A percentile compares a stretch with the other conserved stretches of the same genome.
Evolutionary conservation across 2,888 invertebrate genomes (phyloP).

Genomic region (Melangyna quadrimaculata): DNA sequence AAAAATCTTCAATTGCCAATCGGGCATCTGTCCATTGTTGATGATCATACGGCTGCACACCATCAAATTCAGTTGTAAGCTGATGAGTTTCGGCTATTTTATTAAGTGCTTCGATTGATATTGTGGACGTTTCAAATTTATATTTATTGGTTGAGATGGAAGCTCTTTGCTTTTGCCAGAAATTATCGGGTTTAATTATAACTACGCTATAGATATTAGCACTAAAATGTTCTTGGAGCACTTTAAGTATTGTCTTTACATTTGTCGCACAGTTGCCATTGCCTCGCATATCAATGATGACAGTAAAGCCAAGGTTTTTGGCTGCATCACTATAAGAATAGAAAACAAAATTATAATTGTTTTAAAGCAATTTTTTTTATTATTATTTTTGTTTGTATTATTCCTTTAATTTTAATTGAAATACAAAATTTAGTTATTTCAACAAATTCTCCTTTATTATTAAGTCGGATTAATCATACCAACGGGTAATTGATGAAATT

Average conservation of each 20-base stretch:
- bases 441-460: no score
- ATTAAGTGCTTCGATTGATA: constrained; percentile 95
- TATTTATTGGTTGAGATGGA: constrained; percentile 98
- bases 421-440: background rate
- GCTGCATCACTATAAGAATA: constrained; percentile 78
- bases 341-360: background rate
- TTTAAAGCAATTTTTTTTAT: background rate
- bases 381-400: no score
- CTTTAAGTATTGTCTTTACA: constrained; percentile 98
- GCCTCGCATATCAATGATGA: constrained; percentile 98
- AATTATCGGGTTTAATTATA: constrained; percentile 99
- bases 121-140: constrained; percentile 99
- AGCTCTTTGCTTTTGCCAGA: constrained; percentile 99
- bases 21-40: constrained; percentile 98
- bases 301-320: constrained; percentile 92
- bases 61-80: constrained; percentile 96
- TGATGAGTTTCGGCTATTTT: constrained; percentile 97
- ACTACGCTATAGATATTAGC: constrained; percentile 95
- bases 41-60: constrained; percentile 96
- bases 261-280: constrained; percentile 91
- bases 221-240: constrained; percentile 97
- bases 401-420: background rate
- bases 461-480: no score
- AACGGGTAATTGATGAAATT: no score
- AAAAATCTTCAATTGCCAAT: constrained; percentile 96